Percentiles rank a stretch among this genome's conserved stretches.
Conservation (phyloP, 2,113 vertebrate species). For the Nannobrachium achirus region DNA sequence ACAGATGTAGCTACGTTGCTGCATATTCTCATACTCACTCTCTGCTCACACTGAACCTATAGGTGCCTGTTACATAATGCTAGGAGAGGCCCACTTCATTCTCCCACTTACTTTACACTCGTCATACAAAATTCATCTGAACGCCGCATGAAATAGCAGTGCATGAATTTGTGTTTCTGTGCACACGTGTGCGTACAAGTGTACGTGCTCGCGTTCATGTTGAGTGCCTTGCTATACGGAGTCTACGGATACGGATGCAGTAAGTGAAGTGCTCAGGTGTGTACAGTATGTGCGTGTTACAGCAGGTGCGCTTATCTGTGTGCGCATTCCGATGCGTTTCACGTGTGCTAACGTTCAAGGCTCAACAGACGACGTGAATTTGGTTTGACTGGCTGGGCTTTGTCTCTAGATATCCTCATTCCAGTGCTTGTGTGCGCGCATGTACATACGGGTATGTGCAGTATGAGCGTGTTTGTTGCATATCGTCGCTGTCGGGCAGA, state of each 20-base stretch:
- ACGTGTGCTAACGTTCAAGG: no score
- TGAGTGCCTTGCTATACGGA: no score
- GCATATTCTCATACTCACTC: slow-evolving; percentile 11
- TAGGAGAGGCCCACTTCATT: slow-evolving; percentile 13
- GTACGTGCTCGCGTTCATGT: neutral
- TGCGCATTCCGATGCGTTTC: no score
- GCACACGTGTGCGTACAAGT: neutral
- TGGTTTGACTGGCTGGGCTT: no score
- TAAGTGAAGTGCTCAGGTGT: no score
- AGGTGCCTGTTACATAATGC: slow-evolving; percentile 41
- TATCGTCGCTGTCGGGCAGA: no score
- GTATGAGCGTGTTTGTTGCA: neutral
- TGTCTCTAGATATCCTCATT: no score
- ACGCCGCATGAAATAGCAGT: slow-evolving; percentile 12
- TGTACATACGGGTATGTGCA: neutral
- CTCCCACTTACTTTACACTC: slow-evolving; percentile 30
- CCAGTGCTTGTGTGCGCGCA: no score
- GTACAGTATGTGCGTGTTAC: no score
- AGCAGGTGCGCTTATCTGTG: no score
- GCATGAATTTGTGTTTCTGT: neutral
- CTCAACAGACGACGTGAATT: no score
- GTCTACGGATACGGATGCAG: no score
- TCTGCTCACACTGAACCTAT: slow-evolving; percentile 1
- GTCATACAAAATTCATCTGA: slow-evolving; percentile 46
- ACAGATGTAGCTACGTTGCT: slow-evolving; percentile 1